Evolutionary conservation across 2,888 invertebrate genomes (phyloP).

Genomic region (Agriotes lineatus): DNA sequence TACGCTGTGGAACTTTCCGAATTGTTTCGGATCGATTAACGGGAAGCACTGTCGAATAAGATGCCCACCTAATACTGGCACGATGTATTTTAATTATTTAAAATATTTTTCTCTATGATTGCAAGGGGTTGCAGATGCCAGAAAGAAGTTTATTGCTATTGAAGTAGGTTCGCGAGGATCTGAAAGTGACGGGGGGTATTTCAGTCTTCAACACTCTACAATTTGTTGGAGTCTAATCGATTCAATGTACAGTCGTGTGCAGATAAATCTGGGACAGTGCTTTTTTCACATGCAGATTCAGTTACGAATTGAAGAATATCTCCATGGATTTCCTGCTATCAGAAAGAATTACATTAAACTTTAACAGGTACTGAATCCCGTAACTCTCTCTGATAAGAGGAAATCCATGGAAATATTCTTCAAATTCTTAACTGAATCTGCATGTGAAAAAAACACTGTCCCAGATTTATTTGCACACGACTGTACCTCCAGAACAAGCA

Average conservation of each 20-base stretch:
- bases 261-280: no score
- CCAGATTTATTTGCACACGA: no score
- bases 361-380: no score
- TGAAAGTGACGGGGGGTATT: conserved; percentile 13
- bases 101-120: conserved; percentile 21
- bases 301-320: no score
- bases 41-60: conserved; percentile 50
- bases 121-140: conserved; percentile 11
- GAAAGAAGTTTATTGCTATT: conserved; percentile 4
- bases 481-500: conserved; percentile 5
- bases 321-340: no score
- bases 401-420: no score
- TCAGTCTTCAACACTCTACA: background rate
- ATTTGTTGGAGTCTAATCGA: conserved; percentile 1
- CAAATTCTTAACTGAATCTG: no score
- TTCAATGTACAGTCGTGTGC: no score
- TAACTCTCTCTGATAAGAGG: no score
- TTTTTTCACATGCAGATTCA: no score
- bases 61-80: conserved; percentile 40
- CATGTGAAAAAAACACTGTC: no score
- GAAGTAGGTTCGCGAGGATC: conserved; percentile 24
- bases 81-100: conserved; percentile 23
- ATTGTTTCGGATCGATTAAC: conserved; percentile 47
- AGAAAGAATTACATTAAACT: no score
- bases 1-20: conserved; percentile 48